Base-by-base conservation (phyloP, 2,113 vertebrate species). In the Protobothrops flavoviridis region DNA sequence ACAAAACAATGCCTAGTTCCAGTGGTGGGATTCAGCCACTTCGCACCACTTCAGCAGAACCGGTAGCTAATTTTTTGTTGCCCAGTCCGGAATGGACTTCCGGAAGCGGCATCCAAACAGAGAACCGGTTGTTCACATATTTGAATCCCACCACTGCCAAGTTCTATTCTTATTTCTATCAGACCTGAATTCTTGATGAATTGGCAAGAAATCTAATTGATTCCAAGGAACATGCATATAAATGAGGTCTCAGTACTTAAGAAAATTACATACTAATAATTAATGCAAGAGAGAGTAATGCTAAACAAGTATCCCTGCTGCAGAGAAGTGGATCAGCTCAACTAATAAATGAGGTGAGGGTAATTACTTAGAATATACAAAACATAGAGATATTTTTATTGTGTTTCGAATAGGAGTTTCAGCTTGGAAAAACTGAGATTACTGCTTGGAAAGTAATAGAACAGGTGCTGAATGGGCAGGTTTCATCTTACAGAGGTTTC, bases 331-430 rank as follows among this genome's bases (percentile, higher is more conserved):
- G 50, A 90, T 94, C 91, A 86, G 94, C 94, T 94, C 88, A 94
- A 17, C 5, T 74, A 24, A 93, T 45, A 48, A 95, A 95, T 90
- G 94, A 95, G 91, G 23, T 64, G 91, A 89, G 87, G 48, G 0
- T 94, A 94, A 59, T 95, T 94, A 55, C 56, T 88, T n/a, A 55
- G 8, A 29, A 87, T 93, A 61, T 93, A 95, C 39, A 94, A 95
- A 96, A 94, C 95, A 91, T 91, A 94, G 64, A 10, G 87, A 88
- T 43, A 23, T 33, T 94, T 93, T 86, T 53, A 86, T 64, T 26
- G 15, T 93, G 26, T 39, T 90, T 61, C 89, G n/a, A 93, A 50
- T 17, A 10, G 56, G 24, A 20, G 29, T 24, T 85, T 39, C 29
- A 29, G 74, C 90, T 91, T 29, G 24, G 26, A 56, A 87, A 29